phyloP scores from a whole-genome alignment of 1,140 invertebrate genomes.

The Heliconius nattereri region DNA sequence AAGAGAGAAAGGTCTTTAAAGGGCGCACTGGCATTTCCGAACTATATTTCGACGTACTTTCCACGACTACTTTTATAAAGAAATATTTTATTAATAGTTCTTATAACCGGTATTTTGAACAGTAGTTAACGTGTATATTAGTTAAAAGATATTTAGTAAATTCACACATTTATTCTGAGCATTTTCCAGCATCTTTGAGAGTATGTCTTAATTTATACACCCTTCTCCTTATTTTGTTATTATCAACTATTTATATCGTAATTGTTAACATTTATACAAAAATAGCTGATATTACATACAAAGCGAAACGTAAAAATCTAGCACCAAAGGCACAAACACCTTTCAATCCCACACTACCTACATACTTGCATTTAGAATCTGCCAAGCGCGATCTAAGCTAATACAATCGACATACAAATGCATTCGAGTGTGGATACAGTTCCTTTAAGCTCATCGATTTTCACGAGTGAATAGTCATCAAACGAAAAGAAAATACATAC shows the following conservation, averaged over 20 bases:
- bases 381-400: background rate
- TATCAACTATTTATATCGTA: too few relatives aligned
- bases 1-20: slow-evolving; percentile 42
- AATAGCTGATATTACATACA: background rate
- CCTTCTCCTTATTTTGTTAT: too few relatives aligned
- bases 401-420: slow-evolving; percentile 17
- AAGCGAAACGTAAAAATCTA: background rate
- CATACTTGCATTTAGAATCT: slow-evolving; percentile 4
- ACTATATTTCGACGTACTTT: slow-evolving; percentile 27
- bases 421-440: slow-evolving; percentile 15
- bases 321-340: background rate
- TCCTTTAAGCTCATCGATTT: slow-evolving; percentile 22
- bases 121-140: too few relatives aligned
- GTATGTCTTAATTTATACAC: too few relatives aligned
- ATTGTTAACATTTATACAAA: too few relatives aligned
- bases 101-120: background rate
- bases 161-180: too few relatives aligned
- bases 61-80: background rate
- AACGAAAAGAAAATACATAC: slow-evolving; percentile 26
- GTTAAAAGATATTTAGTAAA: too few relatives aligned
- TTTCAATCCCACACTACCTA: background rate
- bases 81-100: background rate
- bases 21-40: slow-evolving; percentile 47
- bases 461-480: slow-evolving; percentile 31
- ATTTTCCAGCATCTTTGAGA: too few relatives aligned